These are phyloP conservation scores for Papilio elwesi DNA, from an alignment of 2,888 invertebrate genomes.

Conservation along the genomic window DNA sequence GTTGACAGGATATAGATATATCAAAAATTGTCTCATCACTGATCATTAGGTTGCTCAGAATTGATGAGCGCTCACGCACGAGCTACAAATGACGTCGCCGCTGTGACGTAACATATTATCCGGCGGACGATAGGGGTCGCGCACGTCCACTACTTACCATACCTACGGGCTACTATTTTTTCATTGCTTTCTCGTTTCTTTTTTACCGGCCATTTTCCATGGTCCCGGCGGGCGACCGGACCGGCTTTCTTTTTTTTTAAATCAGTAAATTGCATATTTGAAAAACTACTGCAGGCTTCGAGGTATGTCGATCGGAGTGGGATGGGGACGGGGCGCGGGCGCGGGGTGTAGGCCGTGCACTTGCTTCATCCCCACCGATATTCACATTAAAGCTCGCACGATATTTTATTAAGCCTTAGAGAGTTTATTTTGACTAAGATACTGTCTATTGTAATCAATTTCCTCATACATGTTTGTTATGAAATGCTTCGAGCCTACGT, in stretches of 20 bases:
- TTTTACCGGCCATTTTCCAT: conserved; percentile 73
- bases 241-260: conserved; percentile 66
- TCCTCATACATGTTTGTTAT: too few relatives aligned
- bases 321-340: conserved; percentile 39
- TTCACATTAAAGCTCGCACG: conserved; percentile 20
- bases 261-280: conserved; percentile 84
- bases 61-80: neutral
- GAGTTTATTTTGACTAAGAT: neutral
- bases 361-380: conserved; percentile 34
- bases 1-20: too few relatives aligned
- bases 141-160: conserved; percentile 72
- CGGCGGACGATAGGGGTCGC: conserved; percentile 48
- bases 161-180: conserved; percentile 72
- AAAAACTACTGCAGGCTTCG: conserved; percentile 72
- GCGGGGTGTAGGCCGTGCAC: conserved; percentile 23
- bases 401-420: conserved; percentile 15
- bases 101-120: conserved; percentile 62
- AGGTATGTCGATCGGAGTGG: conserved; percentile 56
- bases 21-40: neutral
- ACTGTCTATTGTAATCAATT: too few relatives aligned
- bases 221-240: conserved; percentile 67
- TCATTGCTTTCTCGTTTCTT: conserved; percentile 65
- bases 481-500: too few relatives aligned
- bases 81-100: conserved; percentile 17
- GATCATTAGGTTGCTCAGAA: neutral